phyloP scores from a whole-genome alignment of 2,888 invertebrate genomes.

The Hanleya hanleyi region DNA sequence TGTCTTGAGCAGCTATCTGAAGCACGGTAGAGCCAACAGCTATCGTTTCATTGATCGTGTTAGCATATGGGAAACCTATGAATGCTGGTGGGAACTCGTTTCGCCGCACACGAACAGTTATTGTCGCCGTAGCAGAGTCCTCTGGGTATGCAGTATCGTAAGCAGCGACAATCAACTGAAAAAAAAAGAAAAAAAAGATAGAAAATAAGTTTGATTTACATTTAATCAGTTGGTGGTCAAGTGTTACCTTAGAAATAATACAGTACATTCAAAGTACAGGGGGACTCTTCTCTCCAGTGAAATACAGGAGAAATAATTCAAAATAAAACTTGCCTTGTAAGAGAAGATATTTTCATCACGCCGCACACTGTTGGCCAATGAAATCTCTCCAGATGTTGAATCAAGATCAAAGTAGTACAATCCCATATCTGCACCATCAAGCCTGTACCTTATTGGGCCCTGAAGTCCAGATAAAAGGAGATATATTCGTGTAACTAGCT shows the following conservation, averaged over 20 bases:
- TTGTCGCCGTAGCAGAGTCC: constrained; percentile 45
- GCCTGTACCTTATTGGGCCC: background rate
- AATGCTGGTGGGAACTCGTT: constrained; percentile 45
- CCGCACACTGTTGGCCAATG: background rate
- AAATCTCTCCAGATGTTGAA: background rate
- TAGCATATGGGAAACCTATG: constrained; percentile 37
- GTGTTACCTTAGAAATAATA: too few species aligned
- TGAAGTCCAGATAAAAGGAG: too few species aligned
- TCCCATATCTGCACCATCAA: background rate
- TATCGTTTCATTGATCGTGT: constrained; percentile 39
- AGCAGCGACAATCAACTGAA: constrained; percentile 55
- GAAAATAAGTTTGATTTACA: too few species aligned
- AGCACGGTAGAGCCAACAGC: constrained; percentile 34
- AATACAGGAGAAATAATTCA: too few species aligned
- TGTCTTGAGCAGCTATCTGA: constrained; percentile 46
- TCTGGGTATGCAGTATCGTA: constrained; percentile 48
- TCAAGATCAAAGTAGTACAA: background rate
- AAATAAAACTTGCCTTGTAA: background rate
- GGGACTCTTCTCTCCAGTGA: too few species aligned
- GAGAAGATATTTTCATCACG: background rate
- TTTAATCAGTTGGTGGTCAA: too few species aligned
- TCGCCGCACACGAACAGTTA: constrained; percentile 45
- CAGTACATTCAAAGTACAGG: too few species aligned
- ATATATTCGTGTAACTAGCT: too few species aligned
- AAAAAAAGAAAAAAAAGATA: constrained; percentile 9